Percentiles rank a stretch among this genome's conserved stretches.
phyloP scores from a whole-genome alignment of 2,113 vertebrate species.

The Apeltes quadracus region DNA sequence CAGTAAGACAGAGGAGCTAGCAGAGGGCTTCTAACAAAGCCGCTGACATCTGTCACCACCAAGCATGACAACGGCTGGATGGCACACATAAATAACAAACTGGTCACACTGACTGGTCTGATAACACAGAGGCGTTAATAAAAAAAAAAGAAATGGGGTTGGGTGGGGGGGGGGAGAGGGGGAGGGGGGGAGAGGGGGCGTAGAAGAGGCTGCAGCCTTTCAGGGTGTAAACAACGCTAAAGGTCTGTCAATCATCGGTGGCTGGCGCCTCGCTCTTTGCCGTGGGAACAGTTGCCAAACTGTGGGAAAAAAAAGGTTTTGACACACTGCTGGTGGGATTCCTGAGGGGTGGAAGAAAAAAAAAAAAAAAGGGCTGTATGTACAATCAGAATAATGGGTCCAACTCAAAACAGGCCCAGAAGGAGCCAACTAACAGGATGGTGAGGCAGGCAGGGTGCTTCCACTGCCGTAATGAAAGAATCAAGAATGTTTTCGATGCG shows the following conservation, averaged over 20 bases:
- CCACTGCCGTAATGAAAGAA: conserved; percentile 37
- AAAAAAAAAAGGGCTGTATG: not conserved
- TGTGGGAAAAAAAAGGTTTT: not conserved
- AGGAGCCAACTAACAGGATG: conserved; percentile 46
- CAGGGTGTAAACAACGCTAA: conserved; percentile 27
- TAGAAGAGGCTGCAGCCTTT: conserved; percentile 21
- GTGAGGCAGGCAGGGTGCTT: conserved; percentile 27
- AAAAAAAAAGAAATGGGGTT: not conserved
- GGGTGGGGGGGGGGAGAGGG: too few species aligned
- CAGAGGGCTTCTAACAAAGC: conserved; percentile 45
- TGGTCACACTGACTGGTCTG: conserved; percentile 53
- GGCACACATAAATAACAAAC: conserved; percentile 62
- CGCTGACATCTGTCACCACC: conserved; percentile 54
- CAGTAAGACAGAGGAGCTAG: conserved; percentile 47
- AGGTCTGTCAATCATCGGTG: conserved; percentile 46
- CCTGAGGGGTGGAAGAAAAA: conserved; percentile 8
- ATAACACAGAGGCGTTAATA: conserved; percentile 43
- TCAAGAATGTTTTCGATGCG: conserved; percentile 10
- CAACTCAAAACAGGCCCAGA: conserved; percentile 31
- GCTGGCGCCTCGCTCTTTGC: not conserved
- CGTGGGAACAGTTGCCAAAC: conserved; percentile 19
- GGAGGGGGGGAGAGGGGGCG: not conserved
- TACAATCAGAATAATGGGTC: conserved; percentile 34
- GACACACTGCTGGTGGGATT: conserved; percentile 13
- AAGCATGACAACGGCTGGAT: conserved; percentile 38